Conservation (phyloP, 2,888 invertebrate genomes). For the Argynnis bischoffii region DNA sequence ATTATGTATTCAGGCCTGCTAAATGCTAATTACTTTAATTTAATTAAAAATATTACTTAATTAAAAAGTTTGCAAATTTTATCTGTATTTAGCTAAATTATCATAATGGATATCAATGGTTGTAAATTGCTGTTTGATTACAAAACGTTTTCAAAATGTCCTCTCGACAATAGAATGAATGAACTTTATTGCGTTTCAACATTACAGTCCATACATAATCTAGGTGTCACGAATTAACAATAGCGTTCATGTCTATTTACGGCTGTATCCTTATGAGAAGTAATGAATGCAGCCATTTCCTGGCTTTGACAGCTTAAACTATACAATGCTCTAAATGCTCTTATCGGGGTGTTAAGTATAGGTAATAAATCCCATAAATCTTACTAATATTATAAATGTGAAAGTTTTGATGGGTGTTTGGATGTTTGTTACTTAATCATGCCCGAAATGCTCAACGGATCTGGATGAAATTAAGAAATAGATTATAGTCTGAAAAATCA, state of each 20-base stretch:
- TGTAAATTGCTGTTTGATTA: slow-evolving; percentile 27
- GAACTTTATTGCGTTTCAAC: slow-evolving; percentile 38
- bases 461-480: too few relatives aligned
- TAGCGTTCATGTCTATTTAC: slow-evolving; percentile 32
- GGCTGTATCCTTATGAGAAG: slow-evolving; percentile 33
- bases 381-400: too few relatives aligned
- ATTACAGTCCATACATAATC: slow-evolving; percentile 36
- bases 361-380: too few relatives aligned
- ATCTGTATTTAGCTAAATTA: slow-evolving; percentile 14
- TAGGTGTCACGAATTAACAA: slow-evolving; percentile 45
- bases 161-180: slow-evolving; percentile 35
- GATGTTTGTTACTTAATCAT: too few relatives aligned
- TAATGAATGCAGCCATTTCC: slow-evolving; percentile 33
- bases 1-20: too few relatives aligned
- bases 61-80: slow-evolving; percentile 34
- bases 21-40: neutral
- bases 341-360: slow-evolving; percentile 4
- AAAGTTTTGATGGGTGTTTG: too few relatives aligned
- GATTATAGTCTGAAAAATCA: too few relatives aligned
- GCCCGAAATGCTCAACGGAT: too few relatives aligned
- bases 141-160: slow-evolving; percentile 33
- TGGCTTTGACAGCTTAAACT: slow-evolving; percentile 25
- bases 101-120: slow-evolving; percentile 8
- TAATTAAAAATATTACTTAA: neutral
- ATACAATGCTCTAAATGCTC: slow-evolving; percentile 15